Percentiles rank a stretch among this genome's conserved stretches.
phyloP scores from a whole-genome alignment of 2,888 invertebrate genomes.

The Pachymerium ferrugineum region DNA sequence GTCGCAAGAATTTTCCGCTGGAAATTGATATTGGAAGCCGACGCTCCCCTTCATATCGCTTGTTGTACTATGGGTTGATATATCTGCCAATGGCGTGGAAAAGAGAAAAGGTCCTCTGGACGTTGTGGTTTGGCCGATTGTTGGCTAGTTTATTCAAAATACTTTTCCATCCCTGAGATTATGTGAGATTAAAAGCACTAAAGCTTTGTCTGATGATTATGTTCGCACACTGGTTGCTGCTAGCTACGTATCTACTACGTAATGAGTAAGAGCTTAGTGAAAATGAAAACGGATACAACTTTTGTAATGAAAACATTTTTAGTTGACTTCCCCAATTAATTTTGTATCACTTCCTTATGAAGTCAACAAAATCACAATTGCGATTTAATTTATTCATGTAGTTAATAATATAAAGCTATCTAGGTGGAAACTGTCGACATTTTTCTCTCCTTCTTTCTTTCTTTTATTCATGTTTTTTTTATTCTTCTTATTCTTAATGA shows the following conservation, averaged over 20 bases:
- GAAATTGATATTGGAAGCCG: neutral
- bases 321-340: too few relatives aligned
- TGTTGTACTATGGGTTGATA: neutral
- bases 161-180: neutral
- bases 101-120: neutral
- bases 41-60: too few relatives aligned
- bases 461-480: neutral
- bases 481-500: neutral
- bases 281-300: too few relatives aligned
- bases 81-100: neutral
- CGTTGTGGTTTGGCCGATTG: neutral
- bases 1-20: too few relatives aligned
- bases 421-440: neutral
- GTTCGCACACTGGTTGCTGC: neutral
- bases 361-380: neutral
- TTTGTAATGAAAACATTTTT: too few relatives aligned
- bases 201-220: neutral
- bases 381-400: neutral
- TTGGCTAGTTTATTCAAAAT: neutral
- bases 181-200: constrained; percentile 7
- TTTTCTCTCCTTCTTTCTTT: neutral
- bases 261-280: neutral
- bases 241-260: neutral
- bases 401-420: neutral
- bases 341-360: too few relatives aligned